Conservation (phyloP, 2,113 vertebrate species). For the Calyptomena viridis region DNA sequence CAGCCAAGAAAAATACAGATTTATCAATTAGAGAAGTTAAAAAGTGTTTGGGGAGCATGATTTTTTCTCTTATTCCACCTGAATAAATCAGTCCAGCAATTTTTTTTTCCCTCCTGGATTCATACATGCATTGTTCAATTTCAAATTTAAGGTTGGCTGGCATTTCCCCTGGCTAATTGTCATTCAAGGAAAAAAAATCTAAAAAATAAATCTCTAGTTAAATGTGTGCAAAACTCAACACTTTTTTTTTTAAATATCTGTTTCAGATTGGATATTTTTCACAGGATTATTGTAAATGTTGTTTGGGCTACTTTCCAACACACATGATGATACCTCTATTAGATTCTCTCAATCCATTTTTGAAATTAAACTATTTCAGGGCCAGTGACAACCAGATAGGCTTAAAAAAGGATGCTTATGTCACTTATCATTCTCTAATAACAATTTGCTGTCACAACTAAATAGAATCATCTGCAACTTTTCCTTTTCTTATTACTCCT, state of each 20-base stretch:
- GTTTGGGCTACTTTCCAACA: neutral
- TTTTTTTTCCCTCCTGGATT: neutral
- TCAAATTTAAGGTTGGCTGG: neutral
- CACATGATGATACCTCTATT: neutral
- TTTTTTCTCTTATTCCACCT: neutral
- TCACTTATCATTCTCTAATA: neutral
- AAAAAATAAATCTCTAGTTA: neutral
- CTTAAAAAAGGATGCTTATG: neutral
- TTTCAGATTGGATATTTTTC: neutral
- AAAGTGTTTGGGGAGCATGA: accelerated
- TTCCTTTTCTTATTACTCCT: neutral
- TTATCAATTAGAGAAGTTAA: neutral
- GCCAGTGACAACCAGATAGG: neutral
- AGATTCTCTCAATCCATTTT: neutral
- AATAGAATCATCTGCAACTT: neutral
- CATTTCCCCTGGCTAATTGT: neutral
- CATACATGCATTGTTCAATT: neutral
- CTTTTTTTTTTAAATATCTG: neutral
- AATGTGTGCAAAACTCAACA: neutral
- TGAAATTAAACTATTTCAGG: neutral
- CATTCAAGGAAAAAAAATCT: too few relatives aligned
- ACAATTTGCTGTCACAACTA: neutral
- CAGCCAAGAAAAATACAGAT: accelerated
- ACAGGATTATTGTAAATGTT: neutral
- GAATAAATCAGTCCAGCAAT: neutral